Percentiles rank a stretch among this genome's conserved stretches.
Evolutionary conservation across 2,888 invertebrate genomes (phyloP).

Genomic region (Tolmerus cingulatus): DNA sequence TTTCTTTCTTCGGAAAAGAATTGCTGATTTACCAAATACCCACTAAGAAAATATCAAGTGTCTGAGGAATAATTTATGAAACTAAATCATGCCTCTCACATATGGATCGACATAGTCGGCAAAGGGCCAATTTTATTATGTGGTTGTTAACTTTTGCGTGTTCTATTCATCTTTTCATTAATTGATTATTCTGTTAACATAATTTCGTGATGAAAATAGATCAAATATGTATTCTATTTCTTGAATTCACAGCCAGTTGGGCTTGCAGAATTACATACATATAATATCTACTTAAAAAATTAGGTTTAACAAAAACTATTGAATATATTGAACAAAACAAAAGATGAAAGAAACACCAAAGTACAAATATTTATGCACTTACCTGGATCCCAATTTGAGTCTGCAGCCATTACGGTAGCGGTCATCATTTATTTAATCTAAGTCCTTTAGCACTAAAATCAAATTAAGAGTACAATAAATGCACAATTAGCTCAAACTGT

Average conservation of each 20-base stretch:
- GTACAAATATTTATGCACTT: slow-evolving; percentile 46
- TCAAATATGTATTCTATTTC: neutral
- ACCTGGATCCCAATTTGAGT: slow-evolving; percentile 64
- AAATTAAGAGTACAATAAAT: neutral
- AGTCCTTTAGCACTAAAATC: slow-evolving; percentile 19
- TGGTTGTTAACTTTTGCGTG: neutral
- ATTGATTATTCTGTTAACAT: neutral
- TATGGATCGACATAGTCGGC: neutral
- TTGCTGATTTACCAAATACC: neutral
- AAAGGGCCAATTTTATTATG: neutral
- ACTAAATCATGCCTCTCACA: neutral
- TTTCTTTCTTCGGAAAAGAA: neutral
- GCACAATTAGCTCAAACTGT: neutral
- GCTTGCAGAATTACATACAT: neutral
- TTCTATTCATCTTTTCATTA: neutral
- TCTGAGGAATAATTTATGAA: neutral
- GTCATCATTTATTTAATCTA: slow-evolving; percentile 56
- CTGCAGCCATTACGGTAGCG: slow-evolving; percentile 63
- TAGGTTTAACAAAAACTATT: neutral
- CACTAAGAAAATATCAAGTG: neutral
- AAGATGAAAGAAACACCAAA: neutral
- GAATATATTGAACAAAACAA: neutral
- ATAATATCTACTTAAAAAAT: neutral
- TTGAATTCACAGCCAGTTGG: neutral
- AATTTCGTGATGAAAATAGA: neutral